These are phyloP conservation scores for Hemiprocne comata DNA, from an alignment of 2,113 vertebrate genomes.

Conservation along the genomic window DNA sequence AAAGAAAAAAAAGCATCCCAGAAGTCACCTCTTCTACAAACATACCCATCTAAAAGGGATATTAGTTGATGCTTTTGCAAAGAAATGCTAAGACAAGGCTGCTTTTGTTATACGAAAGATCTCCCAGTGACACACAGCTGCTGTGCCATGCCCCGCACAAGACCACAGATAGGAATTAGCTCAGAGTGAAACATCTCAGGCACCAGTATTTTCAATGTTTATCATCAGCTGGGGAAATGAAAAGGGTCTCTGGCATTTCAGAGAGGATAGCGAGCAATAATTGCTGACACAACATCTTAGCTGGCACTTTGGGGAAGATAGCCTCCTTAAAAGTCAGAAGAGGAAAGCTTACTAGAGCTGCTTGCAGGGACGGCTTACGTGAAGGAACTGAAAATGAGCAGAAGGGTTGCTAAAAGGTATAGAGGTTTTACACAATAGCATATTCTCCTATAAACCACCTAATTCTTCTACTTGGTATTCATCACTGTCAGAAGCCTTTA, in stretches of 20 bases:
- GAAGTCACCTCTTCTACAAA: slow-evolving; percentile 63
- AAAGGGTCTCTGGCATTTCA: slow-evolving; percentile 38
- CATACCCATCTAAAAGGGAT: slow-evolving; percentile 32
- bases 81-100: slow-evolving; percentile 29
- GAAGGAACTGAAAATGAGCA: slow-evolving; percentile 81
- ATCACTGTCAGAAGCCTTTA: slow-evolving; percentile 75
- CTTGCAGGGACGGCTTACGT: slow-evolving; percentile 49
- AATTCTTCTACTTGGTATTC: slow-evolving; percentile 80
- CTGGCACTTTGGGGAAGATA: slow-evolving; percentile 50
- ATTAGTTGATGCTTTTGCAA: slow-evolving; percentile 33
- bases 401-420: slow-evolving; percentile 77
- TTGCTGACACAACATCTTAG: slow-evolving; percentile 46
- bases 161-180: slow-evolving; percentile 24
- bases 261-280: slow-evolving; percentile 5
- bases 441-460: slow-evolving; percentile 77
- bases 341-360: slow-evolving; percentile 38
- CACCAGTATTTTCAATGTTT: slow-evolving; percentile 16
- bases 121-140: slow-evolving; percentile 58
- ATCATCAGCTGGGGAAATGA: slow-evolving; percentile 20
- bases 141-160: not conserved
- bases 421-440: slow-evolving; percentile 72
- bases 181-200: not conserved
- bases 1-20: not conserved
- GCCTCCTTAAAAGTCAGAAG: slow-evolving; percentile 40
- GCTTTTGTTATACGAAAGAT: slow-evolving; percentile 44